Percentiles rank a stretch among this genome's conserved stretches.
These are phyloP conservation scores for Tringa solitaria DNA, from an alignment of 2,113 vertebrate genomes.

Conservation along the genomic window DNA sequence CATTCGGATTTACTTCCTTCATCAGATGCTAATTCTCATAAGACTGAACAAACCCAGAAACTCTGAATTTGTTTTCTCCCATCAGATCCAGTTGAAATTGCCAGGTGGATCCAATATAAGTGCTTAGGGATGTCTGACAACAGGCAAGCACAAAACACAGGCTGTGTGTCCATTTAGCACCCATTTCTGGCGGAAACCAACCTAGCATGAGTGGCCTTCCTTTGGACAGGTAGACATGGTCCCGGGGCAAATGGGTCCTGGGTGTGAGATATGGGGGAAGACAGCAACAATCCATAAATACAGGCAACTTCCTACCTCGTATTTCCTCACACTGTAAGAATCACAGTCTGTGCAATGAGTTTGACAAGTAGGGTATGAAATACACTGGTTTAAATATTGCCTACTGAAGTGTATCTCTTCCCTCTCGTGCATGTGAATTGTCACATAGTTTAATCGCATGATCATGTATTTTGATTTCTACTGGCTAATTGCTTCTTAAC, in stretches of 20 bases:
- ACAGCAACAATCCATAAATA: rapidly evolving
- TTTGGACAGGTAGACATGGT: background rate
- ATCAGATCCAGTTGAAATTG: background rate
- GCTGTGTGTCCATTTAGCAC: background rate
- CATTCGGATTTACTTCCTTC: background rate
- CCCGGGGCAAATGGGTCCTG: no score
- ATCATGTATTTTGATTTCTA: constrained; percentile 1
- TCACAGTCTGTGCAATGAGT: rapidly evolving
- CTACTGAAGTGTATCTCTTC: background rate
- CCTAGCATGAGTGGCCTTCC: rapidly evolving
- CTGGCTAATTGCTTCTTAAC: constrained; percentile 60
- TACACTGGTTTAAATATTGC: background rate
- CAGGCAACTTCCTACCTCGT: background rate
- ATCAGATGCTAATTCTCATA: background rate
- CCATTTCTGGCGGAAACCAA: background rate
- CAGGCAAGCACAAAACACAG: background rate
- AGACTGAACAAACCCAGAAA: background rate
- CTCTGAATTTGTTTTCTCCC: background rate
- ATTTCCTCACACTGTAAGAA: rapidly evolving
- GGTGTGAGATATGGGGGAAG: background rate
- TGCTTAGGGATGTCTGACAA: background rate
- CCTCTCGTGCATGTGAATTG: background rate
- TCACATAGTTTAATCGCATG: background rate
- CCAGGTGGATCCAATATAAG: background rate
- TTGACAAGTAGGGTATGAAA: background rate